Conservation (phyloP, 2,113 vertebrate genomes). For the Nymphicus hollandicus region DNA sequence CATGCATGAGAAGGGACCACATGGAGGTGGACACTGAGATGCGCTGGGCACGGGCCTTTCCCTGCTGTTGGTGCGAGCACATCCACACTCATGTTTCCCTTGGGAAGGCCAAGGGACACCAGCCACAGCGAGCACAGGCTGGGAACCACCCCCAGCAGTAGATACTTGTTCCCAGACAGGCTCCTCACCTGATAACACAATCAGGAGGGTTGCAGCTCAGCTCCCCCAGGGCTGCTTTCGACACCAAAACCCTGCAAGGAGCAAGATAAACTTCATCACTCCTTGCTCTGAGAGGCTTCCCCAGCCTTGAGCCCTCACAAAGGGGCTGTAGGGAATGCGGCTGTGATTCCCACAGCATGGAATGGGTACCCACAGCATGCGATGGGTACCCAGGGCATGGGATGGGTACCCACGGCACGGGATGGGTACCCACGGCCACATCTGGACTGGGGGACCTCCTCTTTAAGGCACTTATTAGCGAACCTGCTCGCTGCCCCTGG, state of each 20-base stretch:
- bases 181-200: not conserved
- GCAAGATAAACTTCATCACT: not conserved
- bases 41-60: fast-evolving
- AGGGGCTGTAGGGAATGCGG: not conserved
- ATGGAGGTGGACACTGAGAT: fast-evolving
- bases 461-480: not conserved
- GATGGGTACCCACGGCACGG: not conserved
- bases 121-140: not conserved
- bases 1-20: fast-evolving
- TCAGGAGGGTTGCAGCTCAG: not conserved
- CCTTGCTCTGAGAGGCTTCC: not conserved
- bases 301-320: fast-evolving
- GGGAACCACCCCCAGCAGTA: not conserved
- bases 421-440: not conserved
- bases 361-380: not conserved
- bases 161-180: not conserved
- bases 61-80: not conserved
- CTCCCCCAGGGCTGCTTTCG: not conserved
- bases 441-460: not conserved
- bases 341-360: not conserved
- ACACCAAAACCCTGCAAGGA: not conserved
- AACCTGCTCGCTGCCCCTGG: not conserved
- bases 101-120: not conserved
- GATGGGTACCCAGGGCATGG: not conserved
- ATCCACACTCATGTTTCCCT: fast-evolving